These are phyloP conservation scores for Cyprinodon variegatus DNA, from an alignment of 2,113 vertebrate species.

Conservation along the genomic window DNA sequence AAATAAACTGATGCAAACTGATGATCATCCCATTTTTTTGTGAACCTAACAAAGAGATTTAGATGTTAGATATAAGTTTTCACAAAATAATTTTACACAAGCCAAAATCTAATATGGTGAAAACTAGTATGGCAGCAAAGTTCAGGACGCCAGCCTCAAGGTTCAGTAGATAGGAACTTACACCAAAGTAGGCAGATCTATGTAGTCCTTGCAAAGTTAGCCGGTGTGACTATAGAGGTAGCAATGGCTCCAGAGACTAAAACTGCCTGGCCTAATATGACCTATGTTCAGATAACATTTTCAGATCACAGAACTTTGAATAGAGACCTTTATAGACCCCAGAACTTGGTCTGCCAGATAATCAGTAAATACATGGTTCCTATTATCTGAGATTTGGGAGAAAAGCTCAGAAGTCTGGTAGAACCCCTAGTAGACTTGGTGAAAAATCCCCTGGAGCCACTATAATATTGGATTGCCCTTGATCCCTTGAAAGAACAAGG, in stretches of 20 bases:
- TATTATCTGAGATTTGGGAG: neutral
- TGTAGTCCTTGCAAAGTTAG: neutral
- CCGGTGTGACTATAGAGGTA: neutral
- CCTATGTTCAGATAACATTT: neutral
- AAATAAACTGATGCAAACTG: neutral
- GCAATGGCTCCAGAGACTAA: neutral
- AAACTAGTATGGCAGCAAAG: neutral
- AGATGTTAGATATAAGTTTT: neutral
- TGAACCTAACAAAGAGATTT: neutral
- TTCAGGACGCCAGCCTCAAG: neutral
- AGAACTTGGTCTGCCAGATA: neutral
- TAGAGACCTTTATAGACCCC: neutral
- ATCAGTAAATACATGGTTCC: neutral
- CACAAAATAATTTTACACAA: neutral
- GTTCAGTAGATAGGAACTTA: neutral
- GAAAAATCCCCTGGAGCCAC: neutral
- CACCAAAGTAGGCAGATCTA: neutral
- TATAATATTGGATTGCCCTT: neutral
- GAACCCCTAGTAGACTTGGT: neutral
- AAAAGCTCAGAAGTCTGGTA: neutral
- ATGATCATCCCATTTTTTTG: too few relatives aligned
- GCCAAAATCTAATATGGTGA: neutral
- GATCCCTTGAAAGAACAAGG: neutral
- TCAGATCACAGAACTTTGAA: neutral
- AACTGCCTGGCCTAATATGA: neutral